Base-by-base conservation (phyloP, 2,797 vertebrate species). In the Cephalopachus bancanus region DNA sequence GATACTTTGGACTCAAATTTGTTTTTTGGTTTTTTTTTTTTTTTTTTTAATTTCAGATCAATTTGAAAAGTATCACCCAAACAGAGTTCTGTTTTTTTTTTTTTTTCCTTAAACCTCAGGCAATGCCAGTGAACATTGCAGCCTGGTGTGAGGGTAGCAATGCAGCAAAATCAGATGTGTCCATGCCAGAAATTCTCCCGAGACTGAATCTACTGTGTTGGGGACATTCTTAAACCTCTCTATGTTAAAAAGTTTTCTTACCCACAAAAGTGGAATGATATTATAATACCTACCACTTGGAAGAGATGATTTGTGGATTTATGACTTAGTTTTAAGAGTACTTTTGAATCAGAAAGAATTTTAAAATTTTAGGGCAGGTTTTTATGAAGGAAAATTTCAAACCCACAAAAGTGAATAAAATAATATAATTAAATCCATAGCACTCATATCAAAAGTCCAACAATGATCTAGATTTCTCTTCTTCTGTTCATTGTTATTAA, bases 51-150 rank as follows among this genome's bases (percentile, higher is more conserved):
- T 64, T 81, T 83, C 60, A 88, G 8, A 55, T 28, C 33, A 84
- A 22, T 64, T 89, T 90, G 53, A 96, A 97, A 78, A 20, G 24
- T 28, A 33, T 44, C 95, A 72, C n/a, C 92, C 69, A 90, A 67
- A 76, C 7, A 17, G 15, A 86, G 12, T 44, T 2, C 2, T 28
- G 0, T n/a, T 30, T 74, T 92, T 86, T 89, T 51, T 37, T 37
- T 37, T 37, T 37, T 37, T 37, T 37, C 37, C 12, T 85, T 44
- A 83, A 80, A 53, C 22, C 17, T 44, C 55, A 71, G 30, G 53
- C 30, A 78, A 59, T 78, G 12, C 15, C 22, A 62, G 2, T 30
- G 30, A 96, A 60, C 7, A 1, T 16, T 7, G 53, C 1, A 91
- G 14, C 2, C 4, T 26, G 75, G 65, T 7, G 0, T 30, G 15